Evolutionary conservation across 1,140 invertebrate species (phyloP), one percentile per base, ranked within the genome.

Genomic region (Eurosta solidaginis): DNA sequence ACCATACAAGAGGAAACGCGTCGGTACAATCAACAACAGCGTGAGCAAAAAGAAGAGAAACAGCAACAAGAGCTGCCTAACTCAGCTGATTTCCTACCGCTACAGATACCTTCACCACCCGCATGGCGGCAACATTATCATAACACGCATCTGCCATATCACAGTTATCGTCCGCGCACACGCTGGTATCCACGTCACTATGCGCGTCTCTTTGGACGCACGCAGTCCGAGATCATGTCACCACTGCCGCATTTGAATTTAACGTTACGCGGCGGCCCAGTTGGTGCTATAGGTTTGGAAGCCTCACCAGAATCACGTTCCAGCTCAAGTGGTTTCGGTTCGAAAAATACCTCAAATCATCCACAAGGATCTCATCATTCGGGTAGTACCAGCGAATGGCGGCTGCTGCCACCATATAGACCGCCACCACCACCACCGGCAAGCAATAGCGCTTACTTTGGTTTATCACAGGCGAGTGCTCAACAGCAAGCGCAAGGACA

Each of bases 341-440:
- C 95, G 82, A 95, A 96, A 84, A 97, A 97, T 88, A 96, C 94
- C n/a, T 96, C 94, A 90, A 87, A 94, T 91, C 88, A 95, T 91
- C 89, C 91, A 85, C 92, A 94, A 85, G 93, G 92, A 82, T 92
- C 91, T 4, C 91, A 91, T 81, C 91, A 91, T 80, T 91, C 92
- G 14, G 93, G 93, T 79, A 94, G 92, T 74, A 91, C 92, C 54
- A 93, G 91, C 49, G 93, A 94, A 82, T 94, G 93, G 93, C 89
- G 92, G n/a, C 89, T 92, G 12, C 91, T 93, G 33, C 93, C 93
- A 14, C 94, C 94, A 81, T 89, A 93, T 75, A 91, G 93, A 47
- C 93, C 94, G 3, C 91, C 92, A 20, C 91, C 92, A 17, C 91
- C 92, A 49, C 91, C 91, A 0, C 81, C 84, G 0, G 79, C 40